Conservation (phyloP, 2,113 vertebrate species). For the Mixornis gularis region DNA sequence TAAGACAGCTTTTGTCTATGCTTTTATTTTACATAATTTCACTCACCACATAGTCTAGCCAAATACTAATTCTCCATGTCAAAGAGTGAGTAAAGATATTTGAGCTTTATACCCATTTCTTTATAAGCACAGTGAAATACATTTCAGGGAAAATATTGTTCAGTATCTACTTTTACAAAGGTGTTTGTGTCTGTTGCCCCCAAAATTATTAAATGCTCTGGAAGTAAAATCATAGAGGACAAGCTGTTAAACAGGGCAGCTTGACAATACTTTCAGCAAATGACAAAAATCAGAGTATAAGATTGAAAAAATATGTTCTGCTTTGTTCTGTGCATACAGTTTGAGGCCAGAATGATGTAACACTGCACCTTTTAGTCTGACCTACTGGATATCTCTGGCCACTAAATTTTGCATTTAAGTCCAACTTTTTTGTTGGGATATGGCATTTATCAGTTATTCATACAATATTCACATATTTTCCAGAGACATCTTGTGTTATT, state of each 20-base stretch:
- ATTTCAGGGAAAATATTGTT: not conserved
- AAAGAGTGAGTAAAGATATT: not conserved
- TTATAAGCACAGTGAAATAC: not conserved
- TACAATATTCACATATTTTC: not conserved
- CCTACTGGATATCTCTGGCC: not conserved
- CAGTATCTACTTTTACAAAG: not conserved
- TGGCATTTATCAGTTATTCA: not conserved
- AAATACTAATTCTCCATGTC: not conserved
- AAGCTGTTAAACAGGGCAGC: not conserved
- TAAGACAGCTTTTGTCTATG: not conserved
- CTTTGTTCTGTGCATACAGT: not conserved
- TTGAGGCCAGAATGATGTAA: not conserved
- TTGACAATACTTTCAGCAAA: not conserved
- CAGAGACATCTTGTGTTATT: not conserved
- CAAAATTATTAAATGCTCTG: not conserved
- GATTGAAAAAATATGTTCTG: not conserved
- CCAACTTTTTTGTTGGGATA: not conserved
- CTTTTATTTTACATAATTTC: not conserved
- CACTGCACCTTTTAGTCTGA: not conserved
- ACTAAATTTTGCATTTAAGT: not conserved
- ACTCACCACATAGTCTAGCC: not conserved
- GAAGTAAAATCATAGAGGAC: not conserved
- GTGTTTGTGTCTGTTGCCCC: not conserved
- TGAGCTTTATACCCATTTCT: not conserved
- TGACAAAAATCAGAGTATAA: not conserved